Base-by-base conservation (phyloP, 1,140 invertebrate genomes). In the Coenobita brevimanus region DNA sequence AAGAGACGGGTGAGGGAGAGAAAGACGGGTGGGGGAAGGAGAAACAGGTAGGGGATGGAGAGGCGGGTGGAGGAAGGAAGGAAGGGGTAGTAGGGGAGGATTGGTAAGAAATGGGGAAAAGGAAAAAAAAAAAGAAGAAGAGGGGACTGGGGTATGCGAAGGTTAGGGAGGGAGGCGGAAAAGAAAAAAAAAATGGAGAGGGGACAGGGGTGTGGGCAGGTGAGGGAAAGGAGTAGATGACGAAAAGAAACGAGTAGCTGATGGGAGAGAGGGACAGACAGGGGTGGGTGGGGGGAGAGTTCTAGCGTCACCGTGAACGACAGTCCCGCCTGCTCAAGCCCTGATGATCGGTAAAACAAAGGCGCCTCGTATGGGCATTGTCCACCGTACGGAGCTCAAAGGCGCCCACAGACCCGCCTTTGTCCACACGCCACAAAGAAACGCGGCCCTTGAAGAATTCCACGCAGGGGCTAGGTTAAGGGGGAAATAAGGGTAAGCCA, bases 351-450 rank as follows among this genome's bases (percentile, higher is more conserved):
- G 43, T 84, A 76, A 84, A 84, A 84, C 82, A 84, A 84, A 84
- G 41, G 82, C 54, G 69, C 27, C 82, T 84, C 69, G 50, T 76
- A 84, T 84, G 82, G 82, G 69, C 82, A 84, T 84, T 84, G 82
- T 84, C 82, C 82, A 84, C 82, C 82, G 82, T 69, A 30, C 54
- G 54, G 43, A 84, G 69, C 71, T 84, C 71, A 75, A 75, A 71
- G 30, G 36, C n/a, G 43, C 67, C 82, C 46, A 67, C 54, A 46
- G 57, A 69, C 54, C n/a, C 82, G 67, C 64, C 82, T 84, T 84
- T 84, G 82, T 84, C 82, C 82, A 62, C 24, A 73, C 71, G 36
- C 54, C 69, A 84, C 82, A 84, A 84, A 84, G 82, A 84, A 84
- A 57, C 43, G 60, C 82, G 43, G 82, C 82, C 71, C 71, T 60